Base-by-base conservation (phyloP, 2,797 vertebrate species). In the Jordanella pulchra region DNA sequence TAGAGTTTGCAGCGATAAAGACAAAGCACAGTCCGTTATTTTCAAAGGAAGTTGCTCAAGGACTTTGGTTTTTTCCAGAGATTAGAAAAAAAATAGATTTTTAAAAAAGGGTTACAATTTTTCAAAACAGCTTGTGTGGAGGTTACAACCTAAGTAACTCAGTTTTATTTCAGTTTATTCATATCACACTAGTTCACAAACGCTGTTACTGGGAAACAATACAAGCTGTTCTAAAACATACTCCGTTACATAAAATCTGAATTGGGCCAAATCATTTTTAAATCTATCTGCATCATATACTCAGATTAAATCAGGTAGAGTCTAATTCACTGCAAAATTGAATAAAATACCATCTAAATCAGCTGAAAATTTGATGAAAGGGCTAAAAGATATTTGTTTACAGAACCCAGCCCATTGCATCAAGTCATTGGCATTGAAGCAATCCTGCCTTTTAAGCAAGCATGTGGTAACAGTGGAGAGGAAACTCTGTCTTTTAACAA, bases 51-150 rank as follows among this genome's bases (percentile, higher is more conserved):
- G 45, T 61, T 25, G 25, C 13, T n/a, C 44, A 35, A 44, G n/a
- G 63, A 27, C 2, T 23, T 74, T 71, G n/a, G 68, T 35, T 65
- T n/a, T 71, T 63, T n/a, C n/a, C 25, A 18, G 3, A 47, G 51
- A 45, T 32, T 18, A 15, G 11, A 11, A 35, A 18, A 27, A 27
- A 42, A 15, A 5, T 2, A 47, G 6, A 44, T 7, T n/a, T n/a
- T 23, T 10, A 42, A 23, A 44, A n/a, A 70, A 3, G 14, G 10
- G 28, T 42, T 18, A n/a, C n/a, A n/a, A n/a, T n/a, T n/a, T n/a
- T n/a, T n/a, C n/a, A n/a, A n/a, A 67, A 9, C 25, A 35, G 14
- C 9, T 55, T 51, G 15, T 64, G 30, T 39, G 35, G 58, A 11
- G 30, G 23, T 39, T 10, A 3, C 12, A 61, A n/a, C 12, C 35